Conservation (phyloP, 2,113 vertebrate genomes). For the Calyptommatus sinebrachiatus region DNA sequence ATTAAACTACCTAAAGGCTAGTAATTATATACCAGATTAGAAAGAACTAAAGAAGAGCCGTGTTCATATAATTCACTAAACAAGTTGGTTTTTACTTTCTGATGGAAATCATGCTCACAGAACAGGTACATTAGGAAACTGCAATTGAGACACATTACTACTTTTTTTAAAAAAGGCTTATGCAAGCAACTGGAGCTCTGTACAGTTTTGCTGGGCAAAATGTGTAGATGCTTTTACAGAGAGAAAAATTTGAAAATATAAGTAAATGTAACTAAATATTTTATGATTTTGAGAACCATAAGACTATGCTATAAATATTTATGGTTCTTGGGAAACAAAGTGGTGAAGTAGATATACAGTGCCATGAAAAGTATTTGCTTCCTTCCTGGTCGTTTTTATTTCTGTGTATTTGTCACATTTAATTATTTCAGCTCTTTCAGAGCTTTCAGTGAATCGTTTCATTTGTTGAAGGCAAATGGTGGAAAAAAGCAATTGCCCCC, state of each 20-base stretch:
- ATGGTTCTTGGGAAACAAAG: background rate
- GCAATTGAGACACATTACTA: background rate
- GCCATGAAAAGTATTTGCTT: no score
- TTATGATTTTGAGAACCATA: background rate
- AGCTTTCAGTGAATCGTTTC: no score
- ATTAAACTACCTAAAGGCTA: background rate
- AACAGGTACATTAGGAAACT: background rate
- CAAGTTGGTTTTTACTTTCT: background rate
- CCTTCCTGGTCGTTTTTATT: no score
- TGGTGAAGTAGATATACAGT: background rate
- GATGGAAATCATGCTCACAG: background rate
- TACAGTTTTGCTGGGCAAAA: background rate
- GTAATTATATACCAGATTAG: background rate
- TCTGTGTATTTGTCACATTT: no score
- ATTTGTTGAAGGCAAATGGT: no score
- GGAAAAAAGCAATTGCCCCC: no score
- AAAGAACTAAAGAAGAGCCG: background rate
- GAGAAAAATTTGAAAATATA: background rate
- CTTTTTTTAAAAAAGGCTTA: background rate
- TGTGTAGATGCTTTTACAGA: background rate
- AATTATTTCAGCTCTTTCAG: no score
- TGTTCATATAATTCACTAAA: background rate
- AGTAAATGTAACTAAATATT: background rate
- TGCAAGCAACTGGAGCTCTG: background rate
- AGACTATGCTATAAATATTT: background rate